Percentiles rank a stretch among this genome's conserved stretches.
phyloP scores from a whole-genome alignment of 2,113 vertebrate genomes.

The Piprites chloris region DNA sequence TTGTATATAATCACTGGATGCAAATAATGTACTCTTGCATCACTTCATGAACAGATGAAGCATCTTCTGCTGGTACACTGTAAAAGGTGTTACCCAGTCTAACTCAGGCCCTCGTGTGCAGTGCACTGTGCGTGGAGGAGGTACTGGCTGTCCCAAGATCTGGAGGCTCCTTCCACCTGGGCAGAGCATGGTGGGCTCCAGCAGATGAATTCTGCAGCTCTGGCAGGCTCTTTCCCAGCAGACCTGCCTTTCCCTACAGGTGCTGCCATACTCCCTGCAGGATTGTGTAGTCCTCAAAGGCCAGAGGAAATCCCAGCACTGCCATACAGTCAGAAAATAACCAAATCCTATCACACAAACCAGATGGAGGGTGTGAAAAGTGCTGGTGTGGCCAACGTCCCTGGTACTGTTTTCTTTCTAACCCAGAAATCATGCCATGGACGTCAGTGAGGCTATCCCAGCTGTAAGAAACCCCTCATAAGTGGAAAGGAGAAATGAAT shows the following conservation, averaged over 20 bases:
- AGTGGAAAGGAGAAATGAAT: neutral
- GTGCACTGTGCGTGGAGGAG: rapidly evolving
- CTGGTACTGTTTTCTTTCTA: neutral
- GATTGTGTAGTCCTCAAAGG: neutral
- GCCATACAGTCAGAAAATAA: neutral
- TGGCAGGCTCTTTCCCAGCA: rapidly evolving
- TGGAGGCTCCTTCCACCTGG: neutral
- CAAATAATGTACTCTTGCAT: neutral
- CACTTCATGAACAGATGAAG: neutral
- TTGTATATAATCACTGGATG: neutral
- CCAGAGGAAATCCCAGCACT: neutral
- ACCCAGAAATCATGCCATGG: rapidly evolving
- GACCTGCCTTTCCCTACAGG: neutral
- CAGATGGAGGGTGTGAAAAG: neutral
- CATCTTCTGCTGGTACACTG: neutral
- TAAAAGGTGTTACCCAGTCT: neutral
- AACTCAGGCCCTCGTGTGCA: neutral
- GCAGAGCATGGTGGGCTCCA: neutral
- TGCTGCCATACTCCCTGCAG: neutral
- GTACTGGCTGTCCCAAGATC: rapidly evolving
- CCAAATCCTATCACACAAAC: neutral
- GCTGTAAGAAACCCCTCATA: neutral
- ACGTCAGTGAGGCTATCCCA: neutral
- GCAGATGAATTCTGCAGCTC: neutral
- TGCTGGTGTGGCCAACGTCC: neutral